phyloP scores from a whole-genome alignment of 2,113 vertebrate genomes.

The Chamaea fasciata region DNA sequence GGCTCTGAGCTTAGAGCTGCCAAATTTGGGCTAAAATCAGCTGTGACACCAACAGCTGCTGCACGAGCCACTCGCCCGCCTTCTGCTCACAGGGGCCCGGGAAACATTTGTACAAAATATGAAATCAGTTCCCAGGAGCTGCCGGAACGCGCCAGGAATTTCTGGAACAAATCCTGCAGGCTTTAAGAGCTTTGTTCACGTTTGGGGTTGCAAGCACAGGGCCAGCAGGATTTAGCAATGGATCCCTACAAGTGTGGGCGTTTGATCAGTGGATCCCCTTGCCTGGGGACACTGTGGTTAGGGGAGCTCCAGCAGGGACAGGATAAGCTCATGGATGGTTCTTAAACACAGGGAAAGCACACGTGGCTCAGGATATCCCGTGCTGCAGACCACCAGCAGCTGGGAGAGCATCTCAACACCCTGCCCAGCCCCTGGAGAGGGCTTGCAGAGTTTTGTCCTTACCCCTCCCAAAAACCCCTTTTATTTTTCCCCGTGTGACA shows the following conservation, averaged over 20 bases:
- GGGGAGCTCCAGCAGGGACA: background rate
- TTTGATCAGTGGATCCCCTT: background rate
- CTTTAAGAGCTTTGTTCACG: background rate
- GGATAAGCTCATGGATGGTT: background rate
- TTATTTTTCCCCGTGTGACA: background rate
- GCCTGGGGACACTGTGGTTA: rapidly evolving
- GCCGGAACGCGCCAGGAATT: background rate
- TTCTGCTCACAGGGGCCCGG: background rate
- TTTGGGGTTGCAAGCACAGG: background rate
- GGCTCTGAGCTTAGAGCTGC: background rate
- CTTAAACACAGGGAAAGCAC: background rate
- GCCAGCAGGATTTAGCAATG: rapidly evolving
- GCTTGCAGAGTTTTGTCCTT: background rate
- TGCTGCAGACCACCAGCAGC: background rate
- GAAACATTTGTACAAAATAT: background rate
- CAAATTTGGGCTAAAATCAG: background rate
- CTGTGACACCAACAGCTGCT: background rate
- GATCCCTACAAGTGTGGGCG: rapidly evolving
- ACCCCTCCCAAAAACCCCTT: background rate
- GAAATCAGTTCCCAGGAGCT: background rate
- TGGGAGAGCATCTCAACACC: background rate
- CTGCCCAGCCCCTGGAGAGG: rapidly evolving
- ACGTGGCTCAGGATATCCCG: rapidly evolving
- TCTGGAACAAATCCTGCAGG: background rate
- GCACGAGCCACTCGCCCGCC: background rate